Conservation (phyloP, 2,113 vertebrate genomes). For the Hydrochoerus hydrochaeris region DNA sequence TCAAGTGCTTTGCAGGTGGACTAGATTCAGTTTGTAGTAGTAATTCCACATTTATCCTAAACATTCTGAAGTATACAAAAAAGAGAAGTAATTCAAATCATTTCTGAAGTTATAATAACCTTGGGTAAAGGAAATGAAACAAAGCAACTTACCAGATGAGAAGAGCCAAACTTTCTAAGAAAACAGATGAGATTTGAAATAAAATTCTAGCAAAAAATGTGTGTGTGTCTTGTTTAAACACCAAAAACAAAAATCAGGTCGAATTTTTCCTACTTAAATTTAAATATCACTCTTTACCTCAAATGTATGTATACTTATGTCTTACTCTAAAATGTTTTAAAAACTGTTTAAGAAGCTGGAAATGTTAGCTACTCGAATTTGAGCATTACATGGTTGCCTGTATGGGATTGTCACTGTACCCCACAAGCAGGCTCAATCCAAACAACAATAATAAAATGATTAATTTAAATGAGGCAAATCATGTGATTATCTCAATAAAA, state of each 20-base stretch:
- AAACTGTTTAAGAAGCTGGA: not conserved
- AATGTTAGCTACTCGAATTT: not conserved
- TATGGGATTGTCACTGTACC: not conserved
- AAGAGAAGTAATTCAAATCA: not conserved
- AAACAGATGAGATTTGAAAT: not conserved
- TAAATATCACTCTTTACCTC: not conserved
- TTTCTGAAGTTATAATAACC: not conserved
- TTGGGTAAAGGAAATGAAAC: not conserved
- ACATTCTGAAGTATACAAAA: too few relatives aligned
- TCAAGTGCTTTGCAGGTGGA: not conserved
- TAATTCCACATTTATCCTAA: not conserved
- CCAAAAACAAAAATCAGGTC: not conserved
- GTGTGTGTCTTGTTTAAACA: not conserved
- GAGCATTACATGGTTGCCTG: not conserved
- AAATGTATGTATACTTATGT: not conserved
- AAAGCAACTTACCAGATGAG: not conserved
- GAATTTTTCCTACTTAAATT: not conserved
- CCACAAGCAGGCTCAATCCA: not conserved
- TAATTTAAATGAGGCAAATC: not conserved
- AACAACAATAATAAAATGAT: slow-evolving; percentile 15
- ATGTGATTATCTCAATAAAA: not conserved
- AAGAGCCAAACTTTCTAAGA: not conserved
- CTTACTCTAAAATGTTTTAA: not conserved
- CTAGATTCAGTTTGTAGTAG: not conserved
- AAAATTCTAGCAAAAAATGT: not conserved